Base-by-base conservation (phyloP, 2,113 vertebrate species). In the Semicossyphus pulcher region DNA sequence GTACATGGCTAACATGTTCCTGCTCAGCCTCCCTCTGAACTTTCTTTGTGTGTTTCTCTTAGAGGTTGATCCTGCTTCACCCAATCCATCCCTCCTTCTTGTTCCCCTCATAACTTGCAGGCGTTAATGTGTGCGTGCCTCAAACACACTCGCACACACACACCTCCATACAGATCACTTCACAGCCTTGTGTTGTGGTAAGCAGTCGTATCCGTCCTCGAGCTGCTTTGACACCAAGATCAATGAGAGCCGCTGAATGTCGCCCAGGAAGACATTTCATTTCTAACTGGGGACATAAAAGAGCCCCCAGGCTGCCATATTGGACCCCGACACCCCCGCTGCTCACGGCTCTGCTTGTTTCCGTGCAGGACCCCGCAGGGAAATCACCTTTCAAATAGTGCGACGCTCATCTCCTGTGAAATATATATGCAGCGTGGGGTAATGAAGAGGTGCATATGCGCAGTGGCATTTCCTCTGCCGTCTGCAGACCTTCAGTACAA, bases 391-490 rank as follows among this genome's bases (percentile, higher is more conserved):
- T 85, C 76, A 62, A 42, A 79, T 2, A 53, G 37, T 2, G 49
- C 58, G 10, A 54, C 39, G 12, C 61, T 65, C 70, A 61, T 78
- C 76, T 62, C 18, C 66, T 51, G 65, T 78, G 76, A 57, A 67
- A 71, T 69, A 51, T 57, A 68, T 64, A 63, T 62, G 75, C 63
- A 53, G 83, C 18, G 14, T 7, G 1, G n/a, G 28, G 53, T 85
- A 87, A 90, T 87, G 79, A 85, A 76, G 80, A 72, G 61, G 31
- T 80, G 76, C 64, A 86, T 86, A 87, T 88, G 83, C 61, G 52
- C 32, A 1, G 34, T 88, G 89, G 84, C 80, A 88, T 91, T 89
- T 84, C 57, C 47, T 26, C 39, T 7, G 20, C 10, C 45, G 18
- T 47, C 72, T 63, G 59, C 54, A 72, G 79, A 76, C 75, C 84